Percentiles rank a stretch among this genome's conserved stretches.
Conservation (phyloP, 2,888 invertebrate species). For the Rhaphigaster nebulosa region DNA sequence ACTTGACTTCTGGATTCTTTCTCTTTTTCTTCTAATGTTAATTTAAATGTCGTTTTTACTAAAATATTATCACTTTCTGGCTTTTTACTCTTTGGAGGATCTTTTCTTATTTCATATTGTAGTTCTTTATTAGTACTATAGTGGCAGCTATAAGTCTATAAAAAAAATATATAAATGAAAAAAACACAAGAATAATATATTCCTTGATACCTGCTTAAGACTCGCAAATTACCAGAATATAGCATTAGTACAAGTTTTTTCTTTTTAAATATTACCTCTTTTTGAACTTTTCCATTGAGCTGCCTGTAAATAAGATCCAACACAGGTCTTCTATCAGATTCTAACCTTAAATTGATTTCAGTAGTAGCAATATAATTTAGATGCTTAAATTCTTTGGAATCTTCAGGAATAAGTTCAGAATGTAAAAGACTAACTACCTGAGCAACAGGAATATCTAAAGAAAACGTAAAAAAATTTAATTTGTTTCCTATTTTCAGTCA, state of each 20-base stretch:
- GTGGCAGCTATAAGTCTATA: slow-evolving; percentile 20
- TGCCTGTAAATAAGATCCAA: slow-evolving; percentile 12
- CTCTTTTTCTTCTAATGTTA: slow-evolving; percentile 76
- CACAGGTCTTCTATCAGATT: neutral
- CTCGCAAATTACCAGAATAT: neutral
- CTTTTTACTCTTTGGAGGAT: neutral
- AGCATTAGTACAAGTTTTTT: too few relatives aligned
- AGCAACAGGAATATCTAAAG: slow-evolving; percentile 13
- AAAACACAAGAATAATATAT: neutral
- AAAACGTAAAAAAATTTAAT: slow-evolving; percentile 2
- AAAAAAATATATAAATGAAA: neutral
- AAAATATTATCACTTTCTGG: slow-evolving; percentile 47
- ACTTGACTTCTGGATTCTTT: slow-evolving; percentile 74
- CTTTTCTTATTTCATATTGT: slow-evolving; percentile 34
- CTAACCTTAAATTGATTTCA: slow-evolving; percentile 28
- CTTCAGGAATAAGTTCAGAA: slow-evolving; percentile 47
- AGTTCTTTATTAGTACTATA: slow-evolving; percentile 26
- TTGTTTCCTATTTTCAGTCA: neutral
- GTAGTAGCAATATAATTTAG: slow-evolving; percentile 42
- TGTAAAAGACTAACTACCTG: slow-evolving; percentile 47
- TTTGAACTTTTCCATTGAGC: slow-evolving; percentile 50
- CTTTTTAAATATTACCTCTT: slow-evolving; percentile 29
- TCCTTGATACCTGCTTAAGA: neutral
- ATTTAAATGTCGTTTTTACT: slow-evolving; percentile 73
- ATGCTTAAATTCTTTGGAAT: slow-evolving; percentile 48